Percentiles rank a stretch among this genome's conserved stretches.
These are phyloP conservation scores for Pampusana beccarii DNA, from an alignment of 2,113 vertebrate species.

Conservation along the genomic window DNA sequence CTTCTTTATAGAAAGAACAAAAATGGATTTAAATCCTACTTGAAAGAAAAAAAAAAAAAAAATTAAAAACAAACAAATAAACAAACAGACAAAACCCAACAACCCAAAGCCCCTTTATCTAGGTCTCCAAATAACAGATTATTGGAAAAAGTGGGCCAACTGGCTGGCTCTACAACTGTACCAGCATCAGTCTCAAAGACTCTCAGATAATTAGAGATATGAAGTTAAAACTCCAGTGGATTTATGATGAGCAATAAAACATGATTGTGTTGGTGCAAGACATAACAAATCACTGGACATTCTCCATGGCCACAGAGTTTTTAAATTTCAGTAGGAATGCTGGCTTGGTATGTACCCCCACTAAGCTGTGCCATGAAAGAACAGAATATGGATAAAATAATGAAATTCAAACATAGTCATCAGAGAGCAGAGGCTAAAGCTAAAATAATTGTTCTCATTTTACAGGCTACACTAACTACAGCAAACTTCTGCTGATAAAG, in stretches of 20 bases:
- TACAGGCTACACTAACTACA: not conserved
- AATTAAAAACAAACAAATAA: not conserved
- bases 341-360: not conserved
- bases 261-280: not conserved
- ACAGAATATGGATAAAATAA: not conserved
- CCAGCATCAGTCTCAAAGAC: not conserved
- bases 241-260: not conserved
- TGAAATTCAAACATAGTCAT: not conserved
- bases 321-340: not conserved
- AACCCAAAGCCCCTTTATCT: not conserved
- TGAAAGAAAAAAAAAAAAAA: not conserved
- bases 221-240: not conserved
- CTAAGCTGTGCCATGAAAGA: not conserved
- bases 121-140: not conserved
- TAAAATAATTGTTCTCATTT: not conserved
- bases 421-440: not conserved
- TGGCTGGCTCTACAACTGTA: not conserved
- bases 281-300: not conserved
- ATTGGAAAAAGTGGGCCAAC: not conserved
- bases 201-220: not conserved
- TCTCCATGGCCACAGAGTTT: not conserved
- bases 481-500: not conserved
- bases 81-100: no score
- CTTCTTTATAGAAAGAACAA: not conserved
- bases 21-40: not conserved